Percentiles rank a stretch among this genome's conserved stretches.
Evolutionary conservation across 2,113 vertebrate genomes (phyloP).

Genomic region (Myiopsitta monachus): DNA sequence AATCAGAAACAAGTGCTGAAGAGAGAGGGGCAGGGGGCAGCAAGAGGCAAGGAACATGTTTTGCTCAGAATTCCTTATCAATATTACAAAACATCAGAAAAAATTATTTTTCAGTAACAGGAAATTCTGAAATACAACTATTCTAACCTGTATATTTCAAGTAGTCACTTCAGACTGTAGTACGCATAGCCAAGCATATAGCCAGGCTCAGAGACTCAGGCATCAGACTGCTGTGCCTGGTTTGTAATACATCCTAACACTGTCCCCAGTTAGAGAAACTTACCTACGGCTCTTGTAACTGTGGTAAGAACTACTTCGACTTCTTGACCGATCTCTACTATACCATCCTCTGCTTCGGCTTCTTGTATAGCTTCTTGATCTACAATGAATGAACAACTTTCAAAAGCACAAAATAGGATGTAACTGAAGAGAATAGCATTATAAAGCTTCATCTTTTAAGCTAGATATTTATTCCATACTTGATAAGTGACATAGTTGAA

Average conservation of each 20-base stretch:
- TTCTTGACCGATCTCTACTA: slow-evolving; percentile 79
- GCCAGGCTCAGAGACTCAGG: neutral
- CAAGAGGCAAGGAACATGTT: accelerated
- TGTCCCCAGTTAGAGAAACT: neutral
- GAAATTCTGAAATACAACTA: neutral
- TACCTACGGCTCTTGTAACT: slow-evolving; percentile 88
- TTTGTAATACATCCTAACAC: neutral
- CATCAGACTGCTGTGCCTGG: neutral
- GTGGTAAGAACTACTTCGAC: slow-evolving; percentile 86
- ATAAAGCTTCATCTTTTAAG: neutral
- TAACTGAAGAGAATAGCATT: neutral
- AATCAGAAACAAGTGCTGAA: neutral
- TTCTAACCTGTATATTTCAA: neutral
- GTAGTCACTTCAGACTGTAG: neutral
- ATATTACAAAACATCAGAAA: neutral
- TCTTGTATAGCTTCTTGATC: slow-evolving; percentile 86
- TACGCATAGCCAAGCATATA: accelerated
- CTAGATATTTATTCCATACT: neutral
- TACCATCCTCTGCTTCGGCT: slow-evolving; percentile 86
- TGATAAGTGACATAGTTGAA: neutral
- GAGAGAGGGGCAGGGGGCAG: neutral
- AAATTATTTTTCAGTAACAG: neutral
- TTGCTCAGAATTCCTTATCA: neutral
- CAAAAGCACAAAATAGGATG: neutral
- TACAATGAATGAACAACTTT: neutral